Evolutionary conservation across 2,113 vertebrate genomes (phyloP).

Genomic region (Crotophaga sulcirostris): DNA sequence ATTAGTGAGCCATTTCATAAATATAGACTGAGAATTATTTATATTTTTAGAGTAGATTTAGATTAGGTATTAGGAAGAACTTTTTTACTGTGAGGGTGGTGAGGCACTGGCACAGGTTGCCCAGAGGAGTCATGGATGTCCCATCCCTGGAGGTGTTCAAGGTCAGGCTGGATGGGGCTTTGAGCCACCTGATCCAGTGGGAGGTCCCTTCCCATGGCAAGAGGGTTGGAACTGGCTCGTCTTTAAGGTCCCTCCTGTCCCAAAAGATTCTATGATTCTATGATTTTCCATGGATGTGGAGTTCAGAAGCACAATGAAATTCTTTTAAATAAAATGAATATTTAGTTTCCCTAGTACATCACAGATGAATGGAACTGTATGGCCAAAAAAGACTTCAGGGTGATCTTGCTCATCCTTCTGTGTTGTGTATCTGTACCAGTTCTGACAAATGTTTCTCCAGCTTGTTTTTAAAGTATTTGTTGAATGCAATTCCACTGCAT

Average conservation of each 20-base stretch:
- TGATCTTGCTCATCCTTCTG: not conserved
- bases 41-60: not conserved
- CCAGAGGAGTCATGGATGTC: too few species aligned
- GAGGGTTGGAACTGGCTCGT: too few species aligned
- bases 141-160: too few species aligned
- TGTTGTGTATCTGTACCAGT: not conserved
- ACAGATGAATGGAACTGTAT: not conserved
- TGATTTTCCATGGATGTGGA: too few species aligned
- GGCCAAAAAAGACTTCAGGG: not conserved
- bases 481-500: not conserved
- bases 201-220: too few species aligned
- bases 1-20: not conserved
- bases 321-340: not conserved
- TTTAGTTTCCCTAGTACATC: not conserved
- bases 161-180: too few species aligned
- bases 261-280: too few species aligned
- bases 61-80: too few species aligned
- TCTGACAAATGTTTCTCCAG: not conserved
- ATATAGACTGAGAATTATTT: not conserved
- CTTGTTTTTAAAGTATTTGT: not conserved
- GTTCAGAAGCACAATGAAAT: not conserved
- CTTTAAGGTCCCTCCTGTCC: too few species aligned
- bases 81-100: too few species aligned
- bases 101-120: too few species aligned
- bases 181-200: too few species aligned